A percentile compares a stretch with the other conserved stretches of the same genome.
Conservation (phyloP, 2,888 invertebrate species). For the Eucera pruinosa region DNA sequence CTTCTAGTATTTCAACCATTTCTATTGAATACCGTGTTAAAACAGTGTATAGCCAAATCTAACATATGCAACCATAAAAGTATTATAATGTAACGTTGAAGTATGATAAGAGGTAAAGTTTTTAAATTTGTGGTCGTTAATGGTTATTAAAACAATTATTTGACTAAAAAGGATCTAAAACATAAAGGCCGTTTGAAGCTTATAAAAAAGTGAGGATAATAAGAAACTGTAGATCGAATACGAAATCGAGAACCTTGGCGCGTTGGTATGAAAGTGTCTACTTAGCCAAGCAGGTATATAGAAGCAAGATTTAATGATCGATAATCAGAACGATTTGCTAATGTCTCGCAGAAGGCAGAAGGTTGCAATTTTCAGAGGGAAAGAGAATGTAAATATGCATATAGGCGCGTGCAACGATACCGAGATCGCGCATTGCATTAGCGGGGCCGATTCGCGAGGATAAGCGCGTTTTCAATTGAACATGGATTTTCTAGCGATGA, state of each 20-base stretch:
- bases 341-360: conserved; percentile 51
- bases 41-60: too few relatives aligned
- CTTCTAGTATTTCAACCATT: too few relatives aligned
- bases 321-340: conserved; percentile 62
- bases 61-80: too few relatives aligned
- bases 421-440: conserved; percentile 5
- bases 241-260: conserved; percentile 56
- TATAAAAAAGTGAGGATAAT: neutral
- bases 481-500: conserved; percentile 35
- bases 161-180: neutral
- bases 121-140: too few relatives aligned
- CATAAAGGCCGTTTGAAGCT: neutral
- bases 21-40: too few relatives aligned
- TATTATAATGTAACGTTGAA: too few relatives aligned
- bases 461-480: conserved; percentile 33
- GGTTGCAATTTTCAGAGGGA: conserved; percentile 51
- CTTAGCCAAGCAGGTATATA: conserved; percentile 25
- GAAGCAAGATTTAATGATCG: conserved; percentile 59
- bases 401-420: conserved; percentile 6
- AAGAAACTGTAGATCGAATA: conserved; percentile 46
- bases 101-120: too few relatives aligned
- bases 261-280: conserved; percentile 50
- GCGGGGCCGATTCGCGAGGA: conserved; percentile 7
- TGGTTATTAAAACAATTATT: neutral
- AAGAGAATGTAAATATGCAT: conserved; percentile 40